phyloP scores from a whole-genome alignment of 2,797 vertebrate species.

The Epinephelus malabaricus region DNA sequence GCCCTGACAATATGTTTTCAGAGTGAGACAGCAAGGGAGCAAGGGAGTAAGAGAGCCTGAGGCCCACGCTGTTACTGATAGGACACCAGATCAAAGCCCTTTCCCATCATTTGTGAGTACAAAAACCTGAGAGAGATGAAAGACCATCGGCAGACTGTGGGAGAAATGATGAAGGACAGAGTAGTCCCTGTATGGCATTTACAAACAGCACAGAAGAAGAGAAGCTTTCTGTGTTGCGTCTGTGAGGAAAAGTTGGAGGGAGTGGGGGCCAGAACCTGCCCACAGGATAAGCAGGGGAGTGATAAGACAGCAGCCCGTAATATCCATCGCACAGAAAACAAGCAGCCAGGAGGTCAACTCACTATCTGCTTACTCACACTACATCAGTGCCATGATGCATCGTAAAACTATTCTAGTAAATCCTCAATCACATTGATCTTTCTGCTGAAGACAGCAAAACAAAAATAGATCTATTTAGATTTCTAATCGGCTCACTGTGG shows the following conservation, averaged over 20 bases:
- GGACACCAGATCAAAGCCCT: conserved; percentile 65
- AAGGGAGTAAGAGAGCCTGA: conserved; percentile 55
- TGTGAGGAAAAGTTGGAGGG: conserved; percentile 34
- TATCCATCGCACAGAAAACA: conserved; percentile 35
- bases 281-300: conserved; percentile 43
- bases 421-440: not conserved
- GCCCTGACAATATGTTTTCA: conserved; percentile 78
- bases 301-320: conserved; percentile 52
- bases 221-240: conserved; percentile 35
- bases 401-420: not conserved
- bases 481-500: not conserved
- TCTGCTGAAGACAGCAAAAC: not conserved
- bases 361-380: conserved; percentile 25
- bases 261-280: conserved; percentile 49
- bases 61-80: conserved; percentile 66
- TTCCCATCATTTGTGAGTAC: conserved; percentile 43
- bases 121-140: conserved; percentile 68
- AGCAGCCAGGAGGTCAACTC: conserved; percentile 14
- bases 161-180: conserved; percentile 72
- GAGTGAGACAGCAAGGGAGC: conserved; percentile 47
- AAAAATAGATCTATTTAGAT: not conserved
- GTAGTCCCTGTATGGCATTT: conserved; percentile 41
- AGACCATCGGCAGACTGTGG: conserved; percentile 61
- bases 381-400: not conserved
- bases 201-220: conserved; percentile 42